Base-by-base conservation (phyloP, 2,797 vertebrate genomes). In the Phylloscopus collybita region DNA sequence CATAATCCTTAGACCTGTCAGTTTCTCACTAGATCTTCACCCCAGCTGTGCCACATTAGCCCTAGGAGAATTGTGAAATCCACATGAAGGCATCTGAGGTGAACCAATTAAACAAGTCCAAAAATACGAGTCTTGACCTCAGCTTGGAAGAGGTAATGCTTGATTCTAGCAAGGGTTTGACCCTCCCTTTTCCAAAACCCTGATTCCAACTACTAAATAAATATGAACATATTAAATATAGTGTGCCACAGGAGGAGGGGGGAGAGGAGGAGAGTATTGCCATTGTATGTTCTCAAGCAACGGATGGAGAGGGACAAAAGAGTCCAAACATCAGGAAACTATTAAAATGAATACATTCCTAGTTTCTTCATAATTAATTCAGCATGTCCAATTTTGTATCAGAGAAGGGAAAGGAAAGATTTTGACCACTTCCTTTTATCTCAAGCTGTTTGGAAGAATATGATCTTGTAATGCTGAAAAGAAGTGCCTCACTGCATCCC, bases 321-420 rank as follows among this genome's bases (percentile, higher is more conserved):
- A 95, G 56, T 91, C 79, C 62, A 86, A 75, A 86, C 95, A 96
- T 96, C 84, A 95, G 95, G 96, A 96, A 97, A 66, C 90, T 70
- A 96, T 96, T 96, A 95, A 95, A 93, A 92, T 74, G 81, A 96
- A 95, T 94, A 91, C 94, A 95, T 95, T 97, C 92, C 88, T 95
- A 91, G 88, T 93, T 94, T 86, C 81, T 76, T 95, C 88, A 40
- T 96, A 97, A 97, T 97, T 96, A 95, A 95, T 96, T 96, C 94
- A 92, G 76, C 66, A 90, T 96, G 95, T 90, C 69, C 57, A 91
- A 88, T 96, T 95, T 94, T 97, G 84, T 96, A 96, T 96, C 91
- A 94, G 96, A 95, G 90, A 94, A 90, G 53, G 84, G 86, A 75
- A 91, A 96, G 95, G 84, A 95, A 94, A 88, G 90, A 93, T 95